These are phyloP conservation scores for Amphipoea lucens DNA, from an alignment of 2,888 invertebrate genomes.

Conservation along the genomic window DNA sequence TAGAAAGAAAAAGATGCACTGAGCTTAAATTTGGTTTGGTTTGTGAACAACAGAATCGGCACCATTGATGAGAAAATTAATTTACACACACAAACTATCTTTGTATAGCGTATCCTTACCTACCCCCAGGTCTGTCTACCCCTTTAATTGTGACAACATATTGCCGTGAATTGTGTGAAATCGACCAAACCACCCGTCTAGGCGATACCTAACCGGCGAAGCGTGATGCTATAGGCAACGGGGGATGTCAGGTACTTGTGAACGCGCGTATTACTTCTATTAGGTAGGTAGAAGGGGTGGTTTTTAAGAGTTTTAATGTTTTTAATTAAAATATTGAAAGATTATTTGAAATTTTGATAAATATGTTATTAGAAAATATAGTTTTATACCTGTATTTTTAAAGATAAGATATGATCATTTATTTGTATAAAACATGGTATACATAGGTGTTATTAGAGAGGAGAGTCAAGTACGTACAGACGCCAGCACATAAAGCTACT, in stretches of 20 bases:
- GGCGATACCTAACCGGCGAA: conserved; percentile 55
- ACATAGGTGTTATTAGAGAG: too few relatives aligned
- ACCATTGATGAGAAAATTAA: not conserved
- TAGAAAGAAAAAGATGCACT: too few relatives aligned
- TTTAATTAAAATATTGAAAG: conserved; percentile 2
- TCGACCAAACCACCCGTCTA: conserved; percentile 81
- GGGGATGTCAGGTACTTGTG: conserved; percentile 38
- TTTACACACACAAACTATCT: not conserved
- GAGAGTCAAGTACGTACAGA: too few relatives aligned
- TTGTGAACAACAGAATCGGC: too few relatives aligned
- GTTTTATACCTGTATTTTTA: too few relatives aligned
- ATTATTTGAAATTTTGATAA: not conserved
- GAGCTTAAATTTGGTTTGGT: too few relatives aligned
- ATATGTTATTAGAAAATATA: too few relatives aligned
- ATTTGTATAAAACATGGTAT: too few relatives aligned
- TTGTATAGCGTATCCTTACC: conserved; percentile 48
- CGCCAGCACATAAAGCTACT: too few relatives aligned
- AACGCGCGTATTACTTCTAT: conserved; percentile 16
- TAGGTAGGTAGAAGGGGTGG: not conserved
- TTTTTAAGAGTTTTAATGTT: not conserved
- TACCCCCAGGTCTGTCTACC: conserved; percentile 64
- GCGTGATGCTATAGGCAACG: conserved; percentile 47
- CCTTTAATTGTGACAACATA: conserved; percentile 87
- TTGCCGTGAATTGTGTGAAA: conserved; percentile 85
- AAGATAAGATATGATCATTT: too few relatives aligned